Evolutionary conservation across 2,113 vertebrate genomes (phyloP), one percentile per base, ranked within the genome.

Genomic region (Panthera leo): DNA sequence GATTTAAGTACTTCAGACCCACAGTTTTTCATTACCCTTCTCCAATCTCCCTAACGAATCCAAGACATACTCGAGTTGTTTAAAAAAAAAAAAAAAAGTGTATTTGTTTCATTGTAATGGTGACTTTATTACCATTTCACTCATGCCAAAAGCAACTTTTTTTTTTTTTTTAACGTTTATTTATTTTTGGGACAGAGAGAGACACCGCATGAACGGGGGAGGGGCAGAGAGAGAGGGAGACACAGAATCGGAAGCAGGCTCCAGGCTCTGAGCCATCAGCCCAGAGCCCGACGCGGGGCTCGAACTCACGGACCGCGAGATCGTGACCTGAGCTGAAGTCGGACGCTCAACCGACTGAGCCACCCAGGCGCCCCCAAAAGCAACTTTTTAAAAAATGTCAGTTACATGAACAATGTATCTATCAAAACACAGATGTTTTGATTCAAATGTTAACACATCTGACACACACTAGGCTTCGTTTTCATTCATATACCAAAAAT

Each of bases 401-500:
- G 65, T 82, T 88, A 82, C 63, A 53, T 87, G 29, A 82, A 91
- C 63, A 91, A 92, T 42, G 18, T 73, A 92, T 23, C 70, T 65
- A 42, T 85, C 83, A 92, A 95, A 76, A 84, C 12, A 71, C 3
- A 85, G 36, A 45, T 45, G 45, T 45, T 45, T 45, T 63, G 82
- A 92, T 29, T 80, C 67, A 73, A 79, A 82, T 58, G 23, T 68
- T 83, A 75, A 76, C 68, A 83, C 18, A 83, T 10, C 85, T 89
- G 78, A 89, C 76, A 93, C 5, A 45, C 29, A 83, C 12, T 13
- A 89, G n/a, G 65, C 45, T 87, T 68, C 83, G 23, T 89, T 95
- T 92, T 96, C 67, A 93, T 36, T 84, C 73, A 91, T 80, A n/a
- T 79, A 73, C 42, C 68, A 84, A 93, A 89, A 15, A 92, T 13